Evolutionary conservation across 2,888 invertebrate species (phyloP).

Genomic region (Schizaphis graminum): DNA sequence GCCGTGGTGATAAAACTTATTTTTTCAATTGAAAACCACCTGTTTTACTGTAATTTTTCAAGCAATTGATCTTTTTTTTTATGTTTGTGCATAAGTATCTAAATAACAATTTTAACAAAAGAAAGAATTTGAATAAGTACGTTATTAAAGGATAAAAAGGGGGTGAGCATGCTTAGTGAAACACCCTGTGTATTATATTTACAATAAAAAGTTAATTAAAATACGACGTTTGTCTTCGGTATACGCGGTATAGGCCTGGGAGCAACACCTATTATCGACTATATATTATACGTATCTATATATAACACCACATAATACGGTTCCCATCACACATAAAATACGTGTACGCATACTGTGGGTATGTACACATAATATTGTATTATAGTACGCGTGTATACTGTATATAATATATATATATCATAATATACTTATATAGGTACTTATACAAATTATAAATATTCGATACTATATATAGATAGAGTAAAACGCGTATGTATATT

Average conservation of each 20-base stretch:
- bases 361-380: background rate
- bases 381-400: background rate
- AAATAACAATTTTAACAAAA: background rate
- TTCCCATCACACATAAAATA: background rate
- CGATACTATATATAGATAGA: background rate
- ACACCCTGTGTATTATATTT: constrained; percentile 16
- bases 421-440: background rate
- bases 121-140: background rate
- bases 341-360: background rate
- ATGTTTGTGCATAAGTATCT: background rate
- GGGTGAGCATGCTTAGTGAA: background rate
- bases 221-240: constrained; percentile 50
- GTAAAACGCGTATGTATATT: background rate
- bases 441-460: background rate
- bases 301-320: background rate
- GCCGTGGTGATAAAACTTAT: background rate
- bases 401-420: too few relatives aligned
- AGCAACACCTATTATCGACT: constrained; percentile 32
- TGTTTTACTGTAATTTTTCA: background rate
- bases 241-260: background rate
- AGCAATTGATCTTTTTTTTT: background rate
- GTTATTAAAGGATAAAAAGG: background rate
- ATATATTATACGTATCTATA: background rate
- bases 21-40: background rate
- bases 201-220: constrained; percentile 45